Conservation (phyloP, 2,888 invertebrate species). For the Epirrhoe tristata region DNA sequence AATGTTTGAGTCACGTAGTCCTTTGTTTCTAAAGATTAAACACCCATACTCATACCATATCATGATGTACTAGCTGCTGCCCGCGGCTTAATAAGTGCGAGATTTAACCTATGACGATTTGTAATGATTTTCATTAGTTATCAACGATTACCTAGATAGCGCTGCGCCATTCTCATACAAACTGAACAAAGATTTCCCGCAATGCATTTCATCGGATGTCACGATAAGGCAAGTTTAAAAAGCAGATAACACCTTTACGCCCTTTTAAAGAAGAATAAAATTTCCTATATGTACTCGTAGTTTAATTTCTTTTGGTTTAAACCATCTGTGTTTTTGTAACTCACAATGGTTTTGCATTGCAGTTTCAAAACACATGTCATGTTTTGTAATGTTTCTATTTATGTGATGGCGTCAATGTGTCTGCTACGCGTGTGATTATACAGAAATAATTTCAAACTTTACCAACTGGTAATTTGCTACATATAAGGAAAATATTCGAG, state of each 20-base stretch:
- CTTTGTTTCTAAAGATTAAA: not conserved
- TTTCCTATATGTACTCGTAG: no score
- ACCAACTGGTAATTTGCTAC: not conserved
- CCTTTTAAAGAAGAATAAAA: no score
- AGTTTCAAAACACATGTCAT: not conserved
- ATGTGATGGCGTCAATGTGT: conserved; percentile 27
- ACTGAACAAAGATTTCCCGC: no score
- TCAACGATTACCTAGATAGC: no score
- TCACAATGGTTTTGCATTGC: not conserved
- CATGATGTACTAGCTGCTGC: not conserved
- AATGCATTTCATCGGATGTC: no score
- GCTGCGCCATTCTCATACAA: no score
- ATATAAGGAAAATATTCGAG: not conserved
- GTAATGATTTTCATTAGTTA: no score
- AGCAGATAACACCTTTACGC: no score
- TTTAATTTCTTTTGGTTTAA: no score
- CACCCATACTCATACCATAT: not conserved
- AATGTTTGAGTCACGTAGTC: not conserved
- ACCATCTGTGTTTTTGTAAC: not conserved
- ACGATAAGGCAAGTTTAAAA: no score
- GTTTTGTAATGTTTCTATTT: not conserved
- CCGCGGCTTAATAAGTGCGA: not conserved
- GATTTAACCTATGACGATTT: no score
- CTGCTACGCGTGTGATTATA: conserved; percentile 5
- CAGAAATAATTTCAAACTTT: not conserved